Conservation (phyloP, 92 coral and sea anemone genomes). For the Parazoanthus darwini region DNA sequence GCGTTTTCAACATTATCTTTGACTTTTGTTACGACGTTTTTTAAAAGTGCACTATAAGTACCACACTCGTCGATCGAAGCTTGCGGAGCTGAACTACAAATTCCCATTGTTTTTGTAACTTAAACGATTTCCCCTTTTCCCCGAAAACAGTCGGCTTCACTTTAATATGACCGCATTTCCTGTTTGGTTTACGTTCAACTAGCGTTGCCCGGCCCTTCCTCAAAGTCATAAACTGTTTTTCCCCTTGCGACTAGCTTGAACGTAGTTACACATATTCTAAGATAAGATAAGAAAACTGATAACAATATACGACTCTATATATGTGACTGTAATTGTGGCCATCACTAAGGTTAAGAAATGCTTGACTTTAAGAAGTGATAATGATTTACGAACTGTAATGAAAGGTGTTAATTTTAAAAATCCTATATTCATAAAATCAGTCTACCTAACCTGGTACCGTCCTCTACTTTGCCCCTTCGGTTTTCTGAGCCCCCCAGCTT, state of each 20-base stretch:
- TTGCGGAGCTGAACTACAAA: not conserved
- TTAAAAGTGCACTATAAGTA: not conserved
- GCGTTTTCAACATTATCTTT: not conserved
- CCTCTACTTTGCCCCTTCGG: no score
- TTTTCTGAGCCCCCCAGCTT: no score
- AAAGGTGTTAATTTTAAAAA: no score
- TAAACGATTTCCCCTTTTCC: slow-evolving; percentile 4
- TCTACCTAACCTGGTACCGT: no score
- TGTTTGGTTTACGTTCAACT: slow-evolving; percentile 3
- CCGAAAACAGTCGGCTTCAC: slow-evolving; percentile 15
- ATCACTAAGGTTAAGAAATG: no score
- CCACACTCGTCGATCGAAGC: slow-evolving; percentile 22
- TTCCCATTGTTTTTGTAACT: slow-evolving; percentile 17
- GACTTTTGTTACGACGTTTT: no score
- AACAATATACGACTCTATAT: no score
- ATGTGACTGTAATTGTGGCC: no score
- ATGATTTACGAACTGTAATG: no score
- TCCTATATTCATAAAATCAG: no score
- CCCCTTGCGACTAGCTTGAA: not conserved
- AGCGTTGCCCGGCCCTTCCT: not conserved
- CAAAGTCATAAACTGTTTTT: not conserved
- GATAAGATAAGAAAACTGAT: no score
- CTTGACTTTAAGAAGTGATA: no score
- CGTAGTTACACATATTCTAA: not conserved
- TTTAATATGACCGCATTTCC: slow-evolving; percentile 1